Evolutionary conservation across 2,888 invertebrate genomes (phyloP).

Genomic region (Willowsia nigromaculata): DNA sequence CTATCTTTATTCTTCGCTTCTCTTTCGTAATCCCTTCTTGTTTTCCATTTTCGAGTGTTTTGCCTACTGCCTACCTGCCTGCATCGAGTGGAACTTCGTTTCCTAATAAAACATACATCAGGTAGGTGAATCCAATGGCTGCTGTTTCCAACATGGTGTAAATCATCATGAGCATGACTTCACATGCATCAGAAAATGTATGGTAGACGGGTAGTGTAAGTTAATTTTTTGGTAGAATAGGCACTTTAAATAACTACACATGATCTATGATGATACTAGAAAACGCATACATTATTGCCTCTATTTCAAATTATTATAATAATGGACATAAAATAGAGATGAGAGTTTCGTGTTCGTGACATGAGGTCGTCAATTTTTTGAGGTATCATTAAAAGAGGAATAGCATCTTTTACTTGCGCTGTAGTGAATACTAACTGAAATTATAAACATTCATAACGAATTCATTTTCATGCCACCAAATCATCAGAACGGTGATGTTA

Average conservation of each 20-base stretch:
- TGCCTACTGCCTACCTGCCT: neutral
- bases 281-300: too few relatives aligned
- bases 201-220: neutral
- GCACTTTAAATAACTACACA: neutral
- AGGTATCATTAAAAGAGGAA: neutral
- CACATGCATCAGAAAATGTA: neutral
- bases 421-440: neutral
- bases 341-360: constrained; percentile 26
- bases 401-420: neutral
- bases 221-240: constrained; percentile 2
- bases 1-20: constrained; percentile 2
- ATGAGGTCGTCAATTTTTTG: constrained; percentile 26
- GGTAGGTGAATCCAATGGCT: too few relatives aligned
- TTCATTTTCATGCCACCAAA: neutral
- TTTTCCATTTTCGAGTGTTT: constrained; percentile 7
- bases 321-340: neutral
- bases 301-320: neutral
- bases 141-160: too few relatives aligned
- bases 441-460: neutral
- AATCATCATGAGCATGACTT: neutral
- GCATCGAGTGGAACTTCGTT: too few relatives aligned
- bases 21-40: neutral
- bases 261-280: too few relatives aligned
- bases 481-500: neutral
- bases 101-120: too few relatives aligned